Base-by-base conservation (phyloP, 2,113 vertebrate genomes). In the Mormoops blainvillei region DNA sequence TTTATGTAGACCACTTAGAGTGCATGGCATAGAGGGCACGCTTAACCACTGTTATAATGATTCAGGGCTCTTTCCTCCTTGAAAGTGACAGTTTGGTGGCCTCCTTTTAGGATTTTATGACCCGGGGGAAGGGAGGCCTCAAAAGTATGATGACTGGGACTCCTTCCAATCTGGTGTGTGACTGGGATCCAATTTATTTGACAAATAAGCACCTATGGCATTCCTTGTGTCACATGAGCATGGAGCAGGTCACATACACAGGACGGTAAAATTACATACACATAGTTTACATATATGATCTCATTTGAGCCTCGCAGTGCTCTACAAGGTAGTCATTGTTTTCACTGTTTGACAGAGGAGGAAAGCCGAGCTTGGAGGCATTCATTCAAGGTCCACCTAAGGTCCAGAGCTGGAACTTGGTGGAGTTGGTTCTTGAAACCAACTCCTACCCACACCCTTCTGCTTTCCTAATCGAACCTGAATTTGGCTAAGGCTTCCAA, bases 11-110 rank as follows among this genome's bases (percentile, higher is more conserved):
- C 33, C 16, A 4, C 5, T 3, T 31, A 33, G 63, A 81, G 24
- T 20, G 38, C 18, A 1, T 0, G 8, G 7, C 26, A 10, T 2
- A 4, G 50, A 2, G 45, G 5, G 11, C 7, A 1, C 11, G 33
- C 48, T 45, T 5, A 1, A 14, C 10, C 24, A 2, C 41, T 50
- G 38, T 11, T 54, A 56, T 9, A n/a, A 10, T 38, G 45, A 58
- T 41, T 56, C 20, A 13, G 43, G 65, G 7, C 48, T 74, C 31
- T 33, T 41, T 19, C 33, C 31, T 48, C 81, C 54, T 28, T 50
- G 43, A 61, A 50, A 50, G 54, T 41, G n/a, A 28, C 14, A 31
- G 38, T 50, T 26, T 84, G 24, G 45, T 14, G n/a, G 20, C 14
- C 3, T 74, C 22, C 15, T 3, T 43, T 84, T 67, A 65, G 36